A percentile compares a stretch with the other conserved stretches of the same genome.
These are phyloP conservation scores for Drosophila borealis DNA, from an alignment of 2,888 invertebrate genomes.

Conservation along the genomic window DNA sequence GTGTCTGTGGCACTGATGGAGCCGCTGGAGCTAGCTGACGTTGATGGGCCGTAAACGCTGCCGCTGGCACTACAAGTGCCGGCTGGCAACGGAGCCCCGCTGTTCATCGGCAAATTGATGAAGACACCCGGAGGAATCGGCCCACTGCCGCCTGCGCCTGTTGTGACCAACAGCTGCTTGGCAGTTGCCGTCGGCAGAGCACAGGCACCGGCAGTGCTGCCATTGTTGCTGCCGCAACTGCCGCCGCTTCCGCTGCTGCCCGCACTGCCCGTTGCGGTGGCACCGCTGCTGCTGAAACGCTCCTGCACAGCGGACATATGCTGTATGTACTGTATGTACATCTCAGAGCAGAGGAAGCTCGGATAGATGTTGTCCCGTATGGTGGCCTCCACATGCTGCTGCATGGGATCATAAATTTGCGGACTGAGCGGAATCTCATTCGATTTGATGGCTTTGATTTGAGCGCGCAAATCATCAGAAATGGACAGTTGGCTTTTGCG, in stretches of 20 bases:
- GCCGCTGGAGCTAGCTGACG: constrained; percentile 85
- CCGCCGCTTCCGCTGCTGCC: constrained; percentile 75
- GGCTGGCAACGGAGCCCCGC: constrained; percentile 59
- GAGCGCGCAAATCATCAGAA: constrained; percentile 91
- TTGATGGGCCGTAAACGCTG: constrained; percentile 84
- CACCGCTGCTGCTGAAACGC: constrained; percentile 83
- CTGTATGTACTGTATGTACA: constrained; percentile 94
- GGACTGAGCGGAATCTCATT: constrained; percentile 90
- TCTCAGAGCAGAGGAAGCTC: constrained; percentile 96
- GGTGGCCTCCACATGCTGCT: constrained; percentile 91
- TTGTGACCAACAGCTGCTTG: constrained; percentile 52
- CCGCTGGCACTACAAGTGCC: constrained; percentile 84
- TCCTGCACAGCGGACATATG: constrained; percentile 86
- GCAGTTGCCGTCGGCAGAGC: constrained; percentile 54
- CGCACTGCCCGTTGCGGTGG: constrained; percentile 73
- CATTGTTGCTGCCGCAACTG: constrained; percentile 71
- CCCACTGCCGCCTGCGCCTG: constrained; percentile 16
- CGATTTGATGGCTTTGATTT: constrained; percentile 91
- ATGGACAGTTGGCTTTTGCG: constrained; percentile 93
- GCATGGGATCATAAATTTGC: constrained; percentile 94
- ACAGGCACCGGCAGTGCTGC: constrained; percentile 64
- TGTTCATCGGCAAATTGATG: constrained; percentile 73
- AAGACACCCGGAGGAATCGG: constrained; percentile 71
- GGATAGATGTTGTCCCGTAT: constrained; percentile 96
- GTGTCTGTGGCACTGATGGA: constrained; percentile 85